A percentile compares a stretch with the other conserved stretches of the same genome.
Conservation (phyloP, 2,797 vertebrate genomes). For the Falco rusticolus region DNA sequence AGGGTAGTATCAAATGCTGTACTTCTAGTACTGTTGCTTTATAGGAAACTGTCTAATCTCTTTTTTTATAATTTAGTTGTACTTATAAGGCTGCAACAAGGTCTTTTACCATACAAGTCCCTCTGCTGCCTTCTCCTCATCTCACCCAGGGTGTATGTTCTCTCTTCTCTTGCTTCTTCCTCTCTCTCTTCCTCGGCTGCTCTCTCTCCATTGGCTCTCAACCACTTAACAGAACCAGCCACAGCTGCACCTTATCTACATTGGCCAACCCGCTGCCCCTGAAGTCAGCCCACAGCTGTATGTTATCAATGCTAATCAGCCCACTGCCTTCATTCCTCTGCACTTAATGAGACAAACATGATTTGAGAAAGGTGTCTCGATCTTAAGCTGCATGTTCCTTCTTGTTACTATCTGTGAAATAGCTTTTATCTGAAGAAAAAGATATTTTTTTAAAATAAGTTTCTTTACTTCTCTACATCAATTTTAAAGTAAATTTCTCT, state of each 20-base stretch:
- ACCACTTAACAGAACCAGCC: no score
- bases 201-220: no score
- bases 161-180: no score
- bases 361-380: neutral
- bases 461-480: neutral
- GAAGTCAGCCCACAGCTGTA: no score
- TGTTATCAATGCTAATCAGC: no score
- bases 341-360: neutral
- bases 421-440: neutral
- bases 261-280: no score
- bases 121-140: no score
- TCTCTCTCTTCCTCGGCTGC: no score
- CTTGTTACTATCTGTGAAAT: neutral
- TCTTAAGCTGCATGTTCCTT: neutral
- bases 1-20: neutral
- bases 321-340: no score
- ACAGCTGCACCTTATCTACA: no score
- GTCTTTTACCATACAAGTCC: no score
- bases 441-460: neutral
- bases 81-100: neutral
- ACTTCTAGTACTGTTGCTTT: neutral
- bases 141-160: no score
- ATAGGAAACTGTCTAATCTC: neutral
- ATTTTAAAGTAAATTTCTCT: neutral
- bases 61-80: neutral